Base-by-base conservation (phyloP, 2,888 invertebrate species). In the Mythimna ferrago region DNA sequence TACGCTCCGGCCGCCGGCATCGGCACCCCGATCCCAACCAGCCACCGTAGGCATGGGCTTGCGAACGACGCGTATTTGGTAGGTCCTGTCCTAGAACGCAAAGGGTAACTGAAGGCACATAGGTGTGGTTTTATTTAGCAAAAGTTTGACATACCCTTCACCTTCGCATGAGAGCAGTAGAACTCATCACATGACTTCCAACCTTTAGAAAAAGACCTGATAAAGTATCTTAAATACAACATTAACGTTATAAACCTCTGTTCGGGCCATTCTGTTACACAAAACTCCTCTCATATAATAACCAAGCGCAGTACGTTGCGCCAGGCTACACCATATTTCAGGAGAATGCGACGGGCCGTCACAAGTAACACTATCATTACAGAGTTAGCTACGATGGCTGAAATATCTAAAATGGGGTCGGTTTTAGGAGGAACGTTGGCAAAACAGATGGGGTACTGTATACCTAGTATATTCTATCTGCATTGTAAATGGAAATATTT, bases 301-400 rank as follows among this genome's bases (percentile, higher is more conserved):
- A 64, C 10, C 44, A 19, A 6, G 19, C 16, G 21, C 64, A 58
- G 41, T 60, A 14, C 41, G 44, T 66, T 44, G 48, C 57, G 63
- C 62, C 53, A 48, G 61, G 63, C 32, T 32, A 65, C 66, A 72
- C 58, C 48, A 73, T 78, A 75, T 75, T 81, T 74, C 38, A 83
- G 79, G 68, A 66, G 70, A 71, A 73, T 62, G 61, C 64, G 64
- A 56, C 63, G 64, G 67, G 67, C 68, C 68, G 73, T 76, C 65
- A 54, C 48, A 54, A 2, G 62, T 35, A 66, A 76, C 78, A 73
- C 71, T 82, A 81, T 82, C 84, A 75, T 84, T 82, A 80, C 56
- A 16, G 41, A 53, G 21, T 76, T 71, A 78, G 61, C 73, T 64
- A 60, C 80, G 67, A 75, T 75, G 66, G 54, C 56, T 76, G 71